Evolutionary conservation across 2,113 vertebrate species (phyloP), one percentile per base, ranked within the genome.

Genomic region (Apeltes quadracus): DNA sequence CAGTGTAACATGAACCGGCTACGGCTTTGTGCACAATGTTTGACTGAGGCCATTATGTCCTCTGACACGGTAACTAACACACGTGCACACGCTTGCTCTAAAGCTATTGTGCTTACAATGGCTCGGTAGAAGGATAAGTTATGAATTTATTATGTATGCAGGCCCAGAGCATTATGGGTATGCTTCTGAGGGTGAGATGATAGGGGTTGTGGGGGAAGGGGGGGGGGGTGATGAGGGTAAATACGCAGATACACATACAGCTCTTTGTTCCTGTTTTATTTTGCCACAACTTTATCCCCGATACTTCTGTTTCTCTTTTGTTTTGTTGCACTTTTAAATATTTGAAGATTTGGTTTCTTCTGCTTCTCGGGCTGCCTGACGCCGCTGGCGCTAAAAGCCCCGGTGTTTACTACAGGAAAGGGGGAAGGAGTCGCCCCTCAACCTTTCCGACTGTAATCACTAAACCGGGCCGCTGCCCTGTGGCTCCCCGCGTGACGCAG

Each of bases 131-230:
- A 58, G 85, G 57, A 74, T 72, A 79, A 69, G 78, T 83, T 61
- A 85, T 79, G 61, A 56, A 83, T 82, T 79, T 44, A 76, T 79
- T 76, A 87, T 88, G 83, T 71, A 85, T 88, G 62, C 75, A 84
- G 78, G 78, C 81, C 78, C 86, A 86, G 70, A 76, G 79, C 75
- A 79, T 85, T 61, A 64, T 89, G 85, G 79, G 72, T 87, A 86
- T 63, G 64, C 81, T 76, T 70, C 36, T 57, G 67, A 55, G 53
- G 76, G 41, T 38, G 53, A 61, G 29, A 36, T 46, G 39, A 53
- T n/a, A 20, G 46, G 18, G 62, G 39, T 48, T 46, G 70, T 68
- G n/a, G 62, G 56, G 58, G 43, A 54, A 12, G 39, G 36, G 58
- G 55, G 44, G 27, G 48, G 29, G 67, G 70, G 29, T 62, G 59